Conservation (phyloP, 2,797 vertebrate species). For the Scolopax bukidnonensis region DNA sequence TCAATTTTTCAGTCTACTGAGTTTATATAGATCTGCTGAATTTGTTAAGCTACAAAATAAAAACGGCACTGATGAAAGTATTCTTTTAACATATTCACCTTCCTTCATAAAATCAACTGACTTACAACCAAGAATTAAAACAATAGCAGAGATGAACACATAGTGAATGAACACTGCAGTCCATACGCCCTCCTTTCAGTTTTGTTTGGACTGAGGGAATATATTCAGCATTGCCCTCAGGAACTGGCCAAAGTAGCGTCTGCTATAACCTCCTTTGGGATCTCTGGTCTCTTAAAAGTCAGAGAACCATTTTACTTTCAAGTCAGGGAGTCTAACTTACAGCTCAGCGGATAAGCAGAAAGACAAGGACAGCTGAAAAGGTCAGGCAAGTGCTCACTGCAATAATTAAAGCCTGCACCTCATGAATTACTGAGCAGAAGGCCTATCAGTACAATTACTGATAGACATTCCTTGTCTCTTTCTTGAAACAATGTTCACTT, state of each 20-base stretch:
- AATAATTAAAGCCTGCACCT: conserved; percentile 16
- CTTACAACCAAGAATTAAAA: neutral
- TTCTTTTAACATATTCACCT: neutral
- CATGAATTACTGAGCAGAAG: neutral
- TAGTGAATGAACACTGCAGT: neutral
- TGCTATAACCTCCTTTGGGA: neutral
- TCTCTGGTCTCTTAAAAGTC: neutral
- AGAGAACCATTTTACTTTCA: neutral
- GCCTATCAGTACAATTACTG: neutral
- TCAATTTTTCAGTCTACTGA: neutral
- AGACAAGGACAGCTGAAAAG: conserved; percentile 8
- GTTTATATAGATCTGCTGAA: neutral
- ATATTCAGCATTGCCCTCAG: neutral
- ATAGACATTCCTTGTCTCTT: neutral
- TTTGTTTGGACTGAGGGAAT: neutral
- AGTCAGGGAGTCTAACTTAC: neutral
- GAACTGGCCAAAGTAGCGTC: neutral
- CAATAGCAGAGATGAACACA: neutral
- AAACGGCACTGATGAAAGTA: neutral
- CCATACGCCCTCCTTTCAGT: neutral
- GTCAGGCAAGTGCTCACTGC: neutral
- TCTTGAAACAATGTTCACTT: fast-evolving
- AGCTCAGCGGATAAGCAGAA: neutral
- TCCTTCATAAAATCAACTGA: neutral
- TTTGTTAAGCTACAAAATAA: neutral